Evolutionary conservation across 2,888 invertebrate species (phyloP).

Genomic region (Trissoscelio sp.): DNA sequence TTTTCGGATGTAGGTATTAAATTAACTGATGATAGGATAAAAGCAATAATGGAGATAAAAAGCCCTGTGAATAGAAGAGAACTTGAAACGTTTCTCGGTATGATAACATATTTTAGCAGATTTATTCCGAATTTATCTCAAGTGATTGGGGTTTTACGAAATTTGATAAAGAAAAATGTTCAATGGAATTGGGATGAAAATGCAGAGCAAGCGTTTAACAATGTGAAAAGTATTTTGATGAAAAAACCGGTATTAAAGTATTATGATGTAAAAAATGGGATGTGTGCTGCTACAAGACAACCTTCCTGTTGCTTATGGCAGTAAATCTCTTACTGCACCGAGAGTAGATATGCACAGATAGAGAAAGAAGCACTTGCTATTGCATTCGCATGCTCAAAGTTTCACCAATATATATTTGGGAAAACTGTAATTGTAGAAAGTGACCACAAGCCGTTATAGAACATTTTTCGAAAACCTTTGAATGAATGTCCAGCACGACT

Average conservation of each 20-base stretch:
- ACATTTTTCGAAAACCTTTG: conserved; percentile 72
- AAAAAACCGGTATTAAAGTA: conserved; percentile 72
- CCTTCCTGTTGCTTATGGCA: conserved; percentile 78
- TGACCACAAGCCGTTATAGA: conserved; percentile 76
- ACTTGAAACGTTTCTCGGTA: conserved; percentile 25
- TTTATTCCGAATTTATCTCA: conserved; percentile 52
- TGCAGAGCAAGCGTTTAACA: conserved; percentile 44
- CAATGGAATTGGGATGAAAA: conserved; percentile 56
- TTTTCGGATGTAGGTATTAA: conserved; percentile 60
- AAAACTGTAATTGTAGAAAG: conserved; percentile 69
- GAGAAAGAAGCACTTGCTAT: conserved; percentile 79
- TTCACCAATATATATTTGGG: conserved; percentile 77
- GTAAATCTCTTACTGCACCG: conserved; percentile 72
- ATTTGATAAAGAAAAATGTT: conserved; percentile 28
- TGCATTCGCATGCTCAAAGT: conserved; percentile 75
- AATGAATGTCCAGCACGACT: conserved; percentile 47
- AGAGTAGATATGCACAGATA: conserved; percentile 75
- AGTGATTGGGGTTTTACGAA: conserved; percentile 35
- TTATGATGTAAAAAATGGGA: conserved; percentile 75
- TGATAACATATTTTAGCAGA: conserved; percentile 22
- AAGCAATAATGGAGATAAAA: conserved; percentile 65
- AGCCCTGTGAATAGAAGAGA: conserved; percentile 49
- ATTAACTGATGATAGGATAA: conserved; percentile 57
- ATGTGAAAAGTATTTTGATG: conserved; percentile 53
- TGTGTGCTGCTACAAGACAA: conserved; percentile 77